Base-by-base conservation (phyloP, 2,888 invertebrate genomes). In the Urechis unicinctus region DNA sequence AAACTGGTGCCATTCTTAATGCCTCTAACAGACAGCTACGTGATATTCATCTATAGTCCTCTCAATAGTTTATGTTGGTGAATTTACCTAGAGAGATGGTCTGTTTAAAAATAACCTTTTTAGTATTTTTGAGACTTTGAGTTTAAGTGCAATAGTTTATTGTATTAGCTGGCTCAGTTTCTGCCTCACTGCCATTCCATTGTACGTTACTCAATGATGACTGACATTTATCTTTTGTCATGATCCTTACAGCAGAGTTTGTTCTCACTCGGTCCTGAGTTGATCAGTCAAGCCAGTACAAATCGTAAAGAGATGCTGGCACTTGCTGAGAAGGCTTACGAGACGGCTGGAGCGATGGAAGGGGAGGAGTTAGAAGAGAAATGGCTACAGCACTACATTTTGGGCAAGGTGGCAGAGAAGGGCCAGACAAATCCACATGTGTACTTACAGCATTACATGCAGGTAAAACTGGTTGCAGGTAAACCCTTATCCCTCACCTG, bases 351-450 rank as follows among this genome's bases (percentile, higher is more conserved):
- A 36, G 9, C 36, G 9, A 9, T 36, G 36, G 36, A 36, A 13
- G 36, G 17, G 36, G 82, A 71, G 45, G 78, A 81, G 0, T 73
- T 73, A 1, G 72, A 70, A 52, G 94, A 95, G 71, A 83, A 88
- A 56, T 96, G 95, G 95, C 81, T 94, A 36, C 87, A 89, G 70
- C 89, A 91, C 75, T 95, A 94, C 72, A 92, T 95, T 88, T 81
- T 95, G n/a, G 95, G 92, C 0, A 96, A 96, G 83, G 88, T 94
- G 52, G 85, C 88, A 0, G 94, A 95, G 76, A 96, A 95, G 58
- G 84, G 85, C 57, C 86, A 86, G 63, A 85, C 86, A 61, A 84
- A 86, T 55, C 88, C 90, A 0, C 82, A 83, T 17, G 81, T 85
- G 26, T 91, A 86, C 77, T 80, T 94, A 47, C 84, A 86, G 63